Conservation (phyloP, 1,140 invertebrate species). For the Notospermus geniculatus region DNA sequence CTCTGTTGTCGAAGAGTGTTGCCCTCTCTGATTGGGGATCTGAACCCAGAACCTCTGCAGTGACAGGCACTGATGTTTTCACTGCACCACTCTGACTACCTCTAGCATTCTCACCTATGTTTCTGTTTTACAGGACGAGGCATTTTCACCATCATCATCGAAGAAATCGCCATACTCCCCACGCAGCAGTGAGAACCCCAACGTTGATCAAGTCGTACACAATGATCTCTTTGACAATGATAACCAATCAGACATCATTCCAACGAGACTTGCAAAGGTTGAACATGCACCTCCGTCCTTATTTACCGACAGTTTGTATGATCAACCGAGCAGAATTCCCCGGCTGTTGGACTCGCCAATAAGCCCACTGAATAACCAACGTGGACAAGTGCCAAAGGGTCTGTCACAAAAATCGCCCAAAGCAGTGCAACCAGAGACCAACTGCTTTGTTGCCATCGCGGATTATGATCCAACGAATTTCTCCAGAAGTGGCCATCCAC, state of each 20-base stretch:
- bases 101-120: too few species aligned
- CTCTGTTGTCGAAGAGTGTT: too few species aligned
- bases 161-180: not conserved
- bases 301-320: not conserved
- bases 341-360: not conserved
- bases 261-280: not conserved
- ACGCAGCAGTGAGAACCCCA: not conserved
- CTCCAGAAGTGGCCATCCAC: conserved; percentile 33
- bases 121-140: conserved; percentile 4
- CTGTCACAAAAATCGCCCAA: not conserved
- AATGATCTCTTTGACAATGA: not conserved
- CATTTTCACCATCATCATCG: not conserved
- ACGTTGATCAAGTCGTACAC: not conserved
- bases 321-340: not conserved
- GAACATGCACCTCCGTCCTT: conserved; percentile 3
- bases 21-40: too few species aligned
- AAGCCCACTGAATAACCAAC: conserved; percentile 6
- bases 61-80: too few species aligned
- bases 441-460: conserved; percentile 26
- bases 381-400: not conserved
- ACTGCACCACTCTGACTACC: too few species aligned
- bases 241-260: not conserved
- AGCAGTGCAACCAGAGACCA: conserved; percentile 7
- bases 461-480: conserved; percentile 40
- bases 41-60: too few species aligned